Evolutionary conservation across 2,113 vertebrate species (phyloP).

Genomic region (Sturnira hondurensis): DNA sequence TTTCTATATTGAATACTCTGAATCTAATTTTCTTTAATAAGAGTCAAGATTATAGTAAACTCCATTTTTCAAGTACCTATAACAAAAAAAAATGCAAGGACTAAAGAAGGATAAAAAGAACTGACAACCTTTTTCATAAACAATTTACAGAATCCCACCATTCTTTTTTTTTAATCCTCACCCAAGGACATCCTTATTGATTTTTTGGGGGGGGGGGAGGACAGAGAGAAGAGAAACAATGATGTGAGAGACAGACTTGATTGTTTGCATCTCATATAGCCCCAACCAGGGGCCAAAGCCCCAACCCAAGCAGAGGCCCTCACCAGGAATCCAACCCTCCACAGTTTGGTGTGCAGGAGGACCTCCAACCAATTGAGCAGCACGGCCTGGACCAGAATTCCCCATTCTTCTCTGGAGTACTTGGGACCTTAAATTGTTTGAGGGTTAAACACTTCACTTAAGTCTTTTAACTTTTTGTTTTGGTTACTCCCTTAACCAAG

Average conservation of each 20-base stretch:
- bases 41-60: neutral
- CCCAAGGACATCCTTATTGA: too few species aligned
- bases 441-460: neutral
- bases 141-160: neutral
- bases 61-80: conserved; percentile 16
- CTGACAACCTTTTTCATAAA: neutral
- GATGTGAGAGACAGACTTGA: too few species aligned
- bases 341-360: too few species aligned
- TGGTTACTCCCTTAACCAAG: neutral
- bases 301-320: too few species aligned
- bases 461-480: neutral
- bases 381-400: neutral
- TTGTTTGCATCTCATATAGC: too few species aligned
- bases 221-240: too few species aligned
- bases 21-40: conserved; percentile 43
- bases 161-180: neutral
- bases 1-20: neutral
- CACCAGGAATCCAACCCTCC: too few species aligned
- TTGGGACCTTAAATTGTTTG: neutral
- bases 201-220: too few species aligned
- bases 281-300: too few species aligned
- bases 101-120: neutral
- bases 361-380: too few species aligned
- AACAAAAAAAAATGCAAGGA: conserved; percentile 3
- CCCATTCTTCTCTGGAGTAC: neutral